Base-by-base conservation (phyloP, 2,113 vertebrate genomes). In the Lasiurus borealis region DNA sequence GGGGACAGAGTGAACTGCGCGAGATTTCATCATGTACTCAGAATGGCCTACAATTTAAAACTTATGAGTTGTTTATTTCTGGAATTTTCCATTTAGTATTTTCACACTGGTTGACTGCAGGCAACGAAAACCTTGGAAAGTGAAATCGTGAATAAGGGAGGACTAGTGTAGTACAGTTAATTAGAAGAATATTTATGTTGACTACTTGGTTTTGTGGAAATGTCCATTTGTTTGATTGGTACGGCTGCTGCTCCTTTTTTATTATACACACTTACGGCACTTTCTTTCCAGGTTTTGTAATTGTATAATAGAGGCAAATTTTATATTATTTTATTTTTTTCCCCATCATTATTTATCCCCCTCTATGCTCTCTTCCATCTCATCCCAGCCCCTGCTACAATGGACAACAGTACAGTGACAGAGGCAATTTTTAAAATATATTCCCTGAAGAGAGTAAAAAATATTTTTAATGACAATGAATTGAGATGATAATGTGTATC, bases 381-480 rank as follows among this genome's bases (percentile, higher is more conserved):
- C 64, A 5, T 6, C 64, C 6, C 29, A 6, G 16, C 64, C 64
- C 14, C 31, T 15, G 14, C 31, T n/a, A 15, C 15, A n/a, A n/a
- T n/a, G 31, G 31, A n/a, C 64, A 68, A 16, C 31, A 68, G 64
- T 68, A 16, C 8, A 31, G 31, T 68, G 29, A 68, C n/a, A 66
- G 0, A 71, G 76, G 87, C 19, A 93, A 90, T 40, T 88, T 96
- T 97, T 83, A 96, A 97, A 96, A 93, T 69, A 83, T 96, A 92
- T 95, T 98, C 96, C 15, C 80, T 91, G 16, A 84, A 95, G 96
- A 90, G 59, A 97, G 48, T 85, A 93, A 89, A 88, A 77, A 81
- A 82, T 52, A 93, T 36, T 97, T 89, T 90, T 64, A 48, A 72
- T 12, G 69, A 81, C 90, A 93, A 95, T 80, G 19, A 84, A 73